Evolutionary conservation across 2,113 vertebrate genomes (phyloP), one percentile per base, ranked within the genome.

Genomic region (Microcebus jonahi): DNA sequence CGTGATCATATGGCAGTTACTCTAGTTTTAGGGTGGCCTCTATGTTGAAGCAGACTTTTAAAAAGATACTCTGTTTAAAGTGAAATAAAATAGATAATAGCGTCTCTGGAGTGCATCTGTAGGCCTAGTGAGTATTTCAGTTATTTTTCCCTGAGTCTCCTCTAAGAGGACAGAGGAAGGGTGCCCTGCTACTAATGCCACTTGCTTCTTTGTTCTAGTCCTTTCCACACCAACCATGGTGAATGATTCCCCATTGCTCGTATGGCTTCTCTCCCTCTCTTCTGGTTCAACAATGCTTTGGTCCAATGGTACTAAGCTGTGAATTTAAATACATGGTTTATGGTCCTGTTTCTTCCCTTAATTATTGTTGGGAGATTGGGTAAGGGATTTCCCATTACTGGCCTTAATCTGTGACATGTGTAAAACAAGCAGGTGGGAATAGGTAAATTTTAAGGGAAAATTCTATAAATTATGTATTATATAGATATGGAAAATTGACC

Each of bases 341-440:
- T 36, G 84, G 70, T 48, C 67, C 81, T 55, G 2, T 65, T 59
- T 90, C 36, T 8, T 42, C 1, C 31, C 20, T 91, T 79, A 7
- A 50, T 95, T 73, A 61, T 77, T 95, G 8, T 85, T 95, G 77
- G 93, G 93, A 59, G 77, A 61, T 29, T 86, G 18, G 14, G 7
- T 9, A 80, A 42, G 45, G 75, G 53, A 42, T 75, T 96, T 88
- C 39, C 88, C 53, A 90, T 27, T 48, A 42, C 1, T 39, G 27
- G 3, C 17, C 25, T 31, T 94, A 18, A 76, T 8, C 92, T 96
- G 48, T 25, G 27, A 67, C 61, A 25, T 50, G 6, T 63, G 1
- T 68, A 82, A 89, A 94, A 39, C 9, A 86, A 93, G 55, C 23
- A 91, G 36, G 17, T 53, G 80, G 39, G 14, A 53, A 31, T 70